These are phyloP conservation scores for Acropora tenuis DNA, from an alignment of 64 coral and sea anemone species.

Conservation along the genomic window DNA sequence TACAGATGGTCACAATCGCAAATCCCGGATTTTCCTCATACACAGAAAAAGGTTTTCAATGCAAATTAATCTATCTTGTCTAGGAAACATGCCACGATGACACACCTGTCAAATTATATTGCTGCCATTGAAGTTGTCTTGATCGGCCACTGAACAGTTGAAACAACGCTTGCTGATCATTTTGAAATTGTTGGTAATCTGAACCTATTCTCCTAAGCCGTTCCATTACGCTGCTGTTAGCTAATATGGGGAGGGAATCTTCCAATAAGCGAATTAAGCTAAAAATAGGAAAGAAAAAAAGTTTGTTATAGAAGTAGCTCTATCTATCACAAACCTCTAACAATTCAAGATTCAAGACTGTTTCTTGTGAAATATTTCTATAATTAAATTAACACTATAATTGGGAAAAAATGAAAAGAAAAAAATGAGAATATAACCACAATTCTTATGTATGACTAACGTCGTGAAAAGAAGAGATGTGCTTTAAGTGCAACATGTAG, in stretches of 20 bases:
- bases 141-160: background rate
- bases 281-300: background rate
- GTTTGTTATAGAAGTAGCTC: background rate
- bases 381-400: too few species aligned
- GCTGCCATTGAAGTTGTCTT: slow-evolving; percentile 1
- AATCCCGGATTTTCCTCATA: too few species aligned
- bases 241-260: slow-evolving; percentile 50
- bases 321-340: background rate
- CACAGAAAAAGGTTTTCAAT: too few species aligned
- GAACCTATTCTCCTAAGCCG: slow-evolving; percentile 25
- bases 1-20: too few species aligned
- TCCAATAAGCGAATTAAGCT: slow-evolving; percentile 59
- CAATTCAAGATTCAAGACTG: too few species aligned
- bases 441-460: too few species aligned
- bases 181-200: slow-evolving; percentile 10
- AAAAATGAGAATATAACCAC: too few species aligned
- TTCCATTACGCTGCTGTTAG: slow-evolving; percentile 41
- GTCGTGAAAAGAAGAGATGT: too few species aligned
- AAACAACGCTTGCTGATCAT: slow-evolving; percentile 35
- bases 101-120: slow-evolving; percentile 28
- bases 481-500: too few species aligned
- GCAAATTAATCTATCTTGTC: too few species aligned
- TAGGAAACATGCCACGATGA: background rate
- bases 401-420: too few species aligned
- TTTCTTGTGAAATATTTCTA: too few species aligned